These are phyloP conservation scores for Atta texana DNA, from an alignment of 1,140 invertebrate genomes.

Conservation along the genomic window DNA sequence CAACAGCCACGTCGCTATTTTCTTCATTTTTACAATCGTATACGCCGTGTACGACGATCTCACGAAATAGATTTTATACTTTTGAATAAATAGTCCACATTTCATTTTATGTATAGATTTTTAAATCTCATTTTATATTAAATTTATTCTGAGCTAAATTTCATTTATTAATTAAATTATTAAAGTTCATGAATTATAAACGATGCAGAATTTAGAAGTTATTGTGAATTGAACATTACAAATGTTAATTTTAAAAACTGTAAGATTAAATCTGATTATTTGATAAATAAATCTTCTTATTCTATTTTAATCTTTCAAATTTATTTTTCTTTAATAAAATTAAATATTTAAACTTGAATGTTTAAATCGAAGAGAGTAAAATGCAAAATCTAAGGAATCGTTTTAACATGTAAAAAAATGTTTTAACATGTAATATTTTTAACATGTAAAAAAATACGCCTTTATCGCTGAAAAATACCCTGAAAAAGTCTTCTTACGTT, in stretches of 20 bases:
- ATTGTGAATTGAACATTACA: neutral
- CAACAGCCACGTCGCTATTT: constrained; percentile 19
- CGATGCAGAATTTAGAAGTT: neutral
- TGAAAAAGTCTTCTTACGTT: neutral
- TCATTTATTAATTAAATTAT: neutral
- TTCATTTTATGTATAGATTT: neutral
- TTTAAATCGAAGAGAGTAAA: neutral
- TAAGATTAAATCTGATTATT: neutral
- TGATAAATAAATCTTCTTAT: neutral
- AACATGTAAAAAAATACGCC: neutral
- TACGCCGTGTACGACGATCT: neutral
- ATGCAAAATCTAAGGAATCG: neutral
- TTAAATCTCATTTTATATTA: neutral
- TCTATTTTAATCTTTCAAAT: neutral
- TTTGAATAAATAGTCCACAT: neutral
- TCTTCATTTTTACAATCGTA: constrained; percentile 7
- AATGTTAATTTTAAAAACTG: neutral
- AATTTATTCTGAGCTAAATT: neutral
- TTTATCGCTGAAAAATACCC: too few species aligned
- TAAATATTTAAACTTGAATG: neutral
- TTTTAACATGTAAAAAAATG: neutral
- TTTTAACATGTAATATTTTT: neutral
- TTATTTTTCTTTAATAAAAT: neutral
- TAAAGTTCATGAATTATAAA: neutral
- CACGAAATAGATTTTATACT: neutral